Evolutionary conservation across 2,888 invertebrate genomes (phyloP), one percentile per base, ranked within the genome.

Genomic region (Rhimphoctona megacephalus): DNA sequence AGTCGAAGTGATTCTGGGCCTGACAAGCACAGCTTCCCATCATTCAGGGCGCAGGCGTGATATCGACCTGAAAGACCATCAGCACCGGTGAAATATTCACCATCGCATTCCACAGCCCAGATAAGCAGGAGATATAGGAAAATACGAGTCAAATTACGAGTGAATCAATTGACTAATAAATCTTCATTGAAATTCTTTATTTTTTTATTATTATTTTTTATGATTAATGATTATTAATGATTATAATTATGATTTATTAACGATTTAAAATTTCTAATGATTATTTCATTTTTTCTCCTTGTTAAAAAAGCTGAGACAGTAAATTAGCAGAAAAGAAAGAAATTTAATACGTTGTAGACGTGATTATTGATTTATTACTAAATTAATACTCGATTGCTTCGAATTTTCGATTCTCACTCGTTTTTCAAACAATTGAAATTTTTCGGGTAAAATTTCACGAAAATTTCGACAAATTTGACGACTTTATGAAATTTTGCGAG

Each of bases 51-150:
- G 92, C 92, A 92, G 90, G 92, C 92, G 91, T 91, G 90, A 85
- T 92, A 92, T 92, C 92, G 92, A 92, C 92, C 92, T 90, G 90
- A 82, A 85, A 70, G 83, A 88, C 83, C 76, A 88, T 85, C 86
- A 84, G 74, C 79, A 85, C 46, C 49, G 67, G 67, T 49, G 49
- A 74, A 39, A 70, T 64, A 54, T 69, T 52, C 78, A 69, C 77
- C 81, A 77, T 73, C 73, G 43, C 57, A 36, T 36, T 67, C 43
- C 46, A 30, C 57, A 77, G 79, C 72, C 54, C 69, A 67, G 69
- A 54, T 49, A 36, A 33, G 52, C 54, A 36, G 46, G 70, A 36
- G 67, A 77, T 57, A 33, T 70, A 25, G 69, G 30, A 70, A 67
- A 67, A 85, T 49, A 54, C 57, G 64, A 61, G 73, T 76, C 66